Conservation (phyloP, 2,888 invertebrate genomes). For the Archaeoteleia sp. region DNA sequence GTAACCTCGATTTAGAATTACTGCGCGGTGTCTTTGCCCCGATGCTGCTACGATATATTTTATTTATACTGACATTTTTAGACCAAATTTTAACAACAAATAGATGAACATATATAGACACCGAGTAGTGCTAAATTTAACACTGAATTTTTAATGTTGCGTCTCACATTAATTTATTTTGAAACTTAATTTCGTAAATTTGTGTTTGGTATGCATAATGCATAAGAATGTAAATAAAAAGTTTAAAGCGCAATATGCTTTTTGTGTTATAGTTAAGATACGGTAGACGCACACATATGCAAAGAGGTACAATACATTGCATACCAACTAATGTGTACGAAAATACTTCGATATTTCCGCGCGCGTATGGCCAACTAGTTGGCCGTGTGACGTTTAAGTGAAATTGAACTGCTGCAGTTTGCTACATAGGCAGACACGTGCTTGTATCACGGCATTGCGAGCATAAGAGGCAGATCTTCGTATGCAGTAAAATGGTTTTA, state of each 20-base stretch:
- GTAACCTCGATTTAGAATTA: too few relatives aligned
- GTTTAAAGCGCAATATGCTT: background rate
- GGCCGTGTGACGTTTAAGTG: constrained; percentile 10
- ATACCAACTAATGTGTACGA: too few relatives aligned
- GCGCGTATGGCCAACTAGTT: constrained; percentile 11
- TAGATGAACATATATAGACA: too few relatives aligned
- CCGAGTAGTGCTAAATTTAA: too few relatives aligned
- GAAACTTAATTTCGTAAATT: background rate
- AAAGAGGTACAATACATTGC: too few relatives aligned
- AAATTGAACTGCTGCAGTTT: constrained; percentile 43
- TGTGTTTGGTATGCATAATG: background rate
- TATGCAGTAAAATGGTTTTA: constrained; percentile 33
- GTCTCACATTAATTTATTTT: background rate
- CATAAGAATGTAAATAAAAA: background rate
- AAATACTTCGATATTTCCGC: constrained; percentile 4
- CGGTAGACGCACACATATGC: too few relatives aligned
- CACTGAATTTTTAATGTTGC: background rate
- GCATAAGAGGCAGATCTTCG: constrained; percentile 34
- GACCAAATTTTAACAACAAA: too few relatives aligned
- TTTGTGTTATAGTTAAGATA: background rate
- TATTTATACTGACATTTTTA: too few relatives aligned
- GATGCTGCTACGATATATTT: too few relatives aligned
- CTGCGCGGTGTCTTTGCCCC: too few relatives aligned
- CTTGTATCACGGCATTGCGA: constrained; percentile 33
- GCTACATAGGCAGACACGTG: constrained; percentile 25